These are phyloP conservation scores for Syngnathoides biaculeatus DNA, from an alignment of 2,113 vertebrate genomes.

Conservation along the genomic window DNA sequence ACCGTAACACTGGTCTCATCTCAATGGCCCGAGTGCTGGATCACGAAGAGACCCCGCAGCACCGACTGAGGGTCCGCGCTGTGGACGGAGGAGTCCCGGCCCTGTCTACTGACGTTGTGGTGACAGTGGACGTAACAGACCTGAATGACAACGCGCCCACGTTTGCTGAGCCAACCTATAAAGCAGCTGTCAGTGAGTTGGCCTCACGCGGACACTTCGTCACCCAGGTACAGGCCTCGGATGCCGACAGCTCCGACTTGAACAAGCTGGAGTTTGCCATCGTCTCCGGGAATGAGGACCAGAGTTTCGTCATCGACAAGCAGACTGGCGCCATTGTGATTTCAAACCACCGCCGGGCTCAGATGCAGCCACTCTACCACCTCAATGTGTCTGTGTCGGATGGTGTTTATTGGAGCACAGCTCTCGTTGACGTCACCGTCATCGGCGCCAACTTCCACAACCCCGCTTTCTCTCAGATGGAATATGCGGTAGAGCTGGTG, in stretches of 20 bases:
- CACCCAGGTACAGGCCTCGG: conserved; percentile 85
- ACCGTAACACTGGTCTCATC: conserved; percentile 83
- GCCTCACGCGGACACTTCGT: conserved; percentile 87
- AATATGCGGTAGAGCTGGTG: conserved; percentile 89
- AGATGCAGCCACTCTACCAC: conserved; percentile 77
- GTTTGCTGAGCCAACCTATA: conserved; percentile 83
- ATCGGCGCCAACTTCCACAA: conserved; percentile 89
- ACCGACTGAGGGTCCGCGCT: conserved; percentile 80
- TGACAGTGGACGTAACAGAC: conserved; percentile 83
- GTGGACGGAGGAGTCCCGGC: conserved; percentile 89
- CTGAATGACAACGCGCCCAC: conserved; percentile 90
- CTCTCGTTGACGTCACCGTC: conserved; percentile 79
- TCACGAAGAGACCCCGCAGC: conserved; percentile 79
- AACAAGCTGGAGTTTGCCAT: conserved; percentile 86
- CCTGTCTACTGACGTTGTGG: conserved; percentile 77
- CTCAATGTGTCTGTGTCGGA: conserved; percentile 90
- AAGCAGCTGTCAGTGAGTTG: conserved; percentile 83
- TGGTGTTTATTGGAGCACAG: conserved; percentile 89
- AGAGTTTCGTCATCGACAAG: conserved; percentile 86
- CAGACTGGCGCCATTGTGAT: conserved; percentile 81
- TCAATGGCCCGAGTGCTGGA: conserved; percentile 80
- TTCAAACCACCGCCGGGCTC: conserved; percentile 80
- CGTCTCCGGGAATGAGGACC: conserved; percentile 85
- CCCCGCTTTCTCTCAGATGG: conserved; percentile 84
- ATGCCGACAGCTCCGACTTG: conserved; percentile 83